phyloP scores from a whole-genome alignment of 2,797 vertebrate genomes.

The Lacerta viridis region DNA sequence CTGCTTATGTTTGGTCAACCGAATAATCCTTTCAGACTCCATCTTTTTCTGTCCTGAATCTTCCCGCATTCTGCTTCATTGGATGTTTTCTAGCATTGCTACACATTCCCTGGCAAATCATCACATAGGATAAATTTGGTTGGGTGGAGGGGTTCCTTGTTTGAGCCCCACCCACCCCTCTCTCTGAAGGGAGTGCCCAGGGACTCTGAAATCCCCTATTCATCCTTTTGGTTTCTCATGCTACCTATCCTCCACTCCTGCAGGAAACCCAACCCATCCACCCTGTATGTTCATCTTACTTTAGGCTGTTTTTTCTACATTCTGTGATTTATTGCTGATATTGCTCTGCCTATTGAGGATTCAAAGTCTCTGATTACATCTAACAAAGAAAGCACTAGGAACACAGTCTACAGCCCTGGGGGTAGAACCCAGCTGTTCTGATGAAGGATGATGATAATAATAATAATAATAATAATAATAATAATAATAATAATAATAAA shows the following conservation, averaged over 20 bases:
- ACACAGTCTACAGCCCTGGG: slow-evolving; percentile 22
- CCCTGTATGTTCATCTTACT: slow-evolving; percentile 40
- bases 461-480: neutral
- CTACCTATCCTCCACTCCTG: slow-evolving; percentile 43
- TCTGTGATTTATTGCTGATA: neutral
- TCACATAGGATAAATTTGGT: neutral
- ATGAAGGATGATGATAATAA: slow-evolving; percentile 51
- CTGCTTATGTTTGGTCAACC: neutral
- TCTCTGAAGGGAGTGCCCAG: neutral
- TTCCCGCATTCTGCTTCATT: no score
- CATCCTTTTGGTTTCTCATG: slow-evolving; percentile 35
- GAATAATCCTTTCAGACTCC: neutral
- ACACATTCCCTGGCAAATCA: neutral
- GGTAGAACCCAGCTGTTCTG: slow-evolving; percentile 63
- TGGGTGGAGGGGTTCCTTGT: neutral
- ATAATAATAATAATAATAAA: neutral
- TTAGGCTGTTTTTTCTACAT: neutral
- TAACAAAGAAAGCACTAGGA: neutral
- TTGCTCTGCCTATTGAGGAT: slow-evolving; percentile 64
- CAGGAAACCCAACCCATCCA: slow-evolving; percentile 36
- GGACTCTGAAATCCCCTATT: neutral
- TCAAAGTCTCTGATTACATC: slow-evolving; percentile 54
- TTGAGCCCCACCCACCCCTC: neutral
- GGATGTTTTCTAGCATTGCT: neutral
- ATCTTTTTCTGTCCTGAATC: neutral